Evolutionary conservation across 2,888 invertebrate species (phyloP).

Genomic region (Xestia rhomboidea): DNA sequence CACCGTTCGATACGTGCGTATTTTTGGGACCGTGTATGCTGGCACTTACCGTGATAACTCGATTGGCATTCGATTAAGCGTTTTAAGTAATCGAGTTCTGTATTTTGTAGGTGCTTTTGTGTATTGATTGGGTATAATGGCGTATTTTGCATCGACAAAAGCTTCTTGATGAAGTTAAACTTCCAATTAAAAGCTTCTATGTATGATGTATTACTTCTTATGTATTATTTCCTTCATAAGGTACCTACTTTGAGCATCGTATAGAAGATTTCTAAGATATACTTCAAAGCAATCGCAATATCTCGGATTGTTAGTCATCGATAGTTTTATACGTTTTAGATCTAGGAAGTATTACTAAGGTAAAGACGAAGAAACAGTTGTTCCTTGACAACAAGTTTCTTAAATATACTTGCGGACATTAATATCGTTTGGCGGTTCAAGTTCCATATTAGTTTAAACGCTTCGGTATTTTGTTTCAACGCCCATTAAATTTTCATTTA

Average conservation of each 20-base stretch:
- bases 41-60: constrained; percentile 63
- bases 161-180: not conserved
- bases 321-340: constrained; percentile 10
- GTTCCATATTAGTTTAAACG: constrained; percentile 64
- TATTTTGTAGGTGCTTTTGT: constrained; percentile 30
- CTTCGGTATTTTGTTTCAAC: constrained; percentile 63
- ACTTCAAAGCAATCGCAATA: not conserved
- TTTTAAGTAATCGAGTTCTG: constrained; percentile 39
- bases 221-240: not conserved
- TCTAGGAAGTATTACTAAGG: constrained; percentile 1
- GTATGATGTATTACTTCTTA: too few relatives aligned
- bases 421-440: constrained; percentile 57
- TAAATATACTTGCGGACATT: constrained; percentile 41
- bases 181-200: not conserved
- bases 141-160: not conserved
- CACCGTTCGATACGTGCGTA: constrained; percentile 63
- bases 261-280: not conserved
- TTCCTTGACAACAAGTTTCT: constrained; percentile 13
- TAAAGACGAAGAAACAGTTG: constrained; percentile 3
- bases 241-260: not conserved
- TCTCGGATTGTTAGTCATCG: not conserved
- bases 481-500: constrained; percentile 70
- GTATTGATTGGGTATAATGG: constrained; percentile 4
- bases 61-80: constrained; percentile 56
- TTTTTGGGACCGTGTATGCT: constrained; percentile 53